Conservation (phyloP, 2,113 vertebrate genomes). For the Balaeniceps rex region DNA sequence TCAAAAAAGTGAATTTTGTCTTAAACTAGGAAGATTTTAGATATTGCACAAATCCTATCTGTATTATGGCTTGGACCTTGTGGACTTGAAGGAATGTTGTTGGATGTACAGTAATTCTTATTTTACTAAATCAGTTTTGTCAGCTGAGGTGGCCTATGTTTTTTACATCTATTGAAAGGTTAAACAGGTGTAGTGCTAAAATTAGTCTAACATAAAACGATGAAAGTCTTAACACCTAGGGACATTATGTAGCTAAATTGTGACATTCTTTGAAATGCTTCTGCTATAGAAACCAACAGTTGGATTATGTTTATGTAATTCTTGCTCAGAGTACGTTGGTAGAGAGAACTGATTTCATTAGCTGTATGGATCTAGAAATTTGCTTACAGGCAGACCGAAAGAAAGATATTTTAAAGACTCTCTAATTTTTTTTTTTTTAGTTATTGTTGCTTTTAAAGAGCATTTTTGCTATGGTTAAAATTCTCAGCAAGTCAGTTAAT, state of each 20-base stretch:
- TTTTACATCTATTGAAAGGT: not conserved
- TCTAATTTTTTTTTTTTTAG: not conserved
- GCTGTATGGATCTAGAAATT: not conserved
- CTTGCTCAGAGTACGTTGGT: not conserved
- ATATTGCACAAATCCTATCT: not conserved
- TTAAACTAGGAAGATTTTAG: not conserved
- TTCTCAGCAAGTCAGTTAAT: not conserved
- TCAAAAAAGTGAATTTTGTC: not conserved
- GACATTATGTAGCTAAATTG: not conserved
- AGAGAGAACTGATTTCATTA: not conserved
- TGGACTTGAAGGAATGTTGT: not conserved
- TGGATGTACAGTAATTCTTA: not conserved
- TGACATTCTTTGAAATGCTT: not conserved
- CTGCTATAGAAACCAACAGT: not conserved
- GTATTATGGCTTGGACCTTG: not conserved
- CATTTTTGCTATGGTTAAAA: not conserved
- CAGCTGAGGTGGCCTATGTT: not conserved
- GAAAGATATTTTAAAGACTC: not conserved
- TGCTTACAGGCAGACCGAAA: not conserved
- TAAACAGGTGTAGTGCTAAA: not conserved
- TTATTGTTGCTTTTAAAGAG: not conserved
- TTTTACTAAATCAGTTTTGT: not conserved
- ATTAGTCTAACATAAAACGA: not conserved
- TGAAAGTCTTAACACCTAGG: not conserved
- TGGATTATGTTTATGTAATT: not conserved